Base-by-base conservation (phyloP, 2,797 vertebrate genomes). In the Pseudochaenichthys georgianus region DNA sequence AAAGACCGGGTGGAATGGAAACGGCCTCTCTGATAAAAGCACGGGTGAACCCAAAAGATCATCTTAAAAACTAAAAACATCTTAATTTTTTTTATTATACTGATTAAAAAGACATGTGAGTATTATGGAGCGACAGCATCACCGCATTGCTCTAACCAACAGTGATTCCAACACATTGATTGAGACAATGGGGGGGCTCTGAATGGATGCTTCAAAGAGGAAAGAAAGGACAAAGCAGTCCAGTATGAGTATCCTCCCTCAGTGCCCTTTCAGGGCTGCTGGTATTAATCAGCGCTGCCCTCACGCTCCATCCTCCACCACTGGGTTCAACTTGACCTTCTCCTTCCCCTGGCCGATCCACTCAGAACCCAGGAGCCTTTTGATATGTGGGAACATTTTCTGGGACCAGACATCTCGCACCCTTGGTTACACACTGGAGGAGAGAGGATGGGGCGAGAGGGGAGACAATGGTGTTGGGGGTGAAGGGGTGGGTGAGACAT, bases 311-410 rank as follows among this genome's bases (percentile, higher is more conserved):
- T 84, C 68, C 70, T 84, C 78, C 70, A 64, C 69, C 85, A 74
- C 85, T 81, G 86, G 78, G 83, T 91, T 91, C 89, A 89, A 80
- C 85, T 87, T 92, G 90, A 92, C 91, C 92, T 92, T 90, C 86
- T 87, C 77, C 88, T 89, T 86, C 86, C 82, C 78, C 89, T 81
- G 86, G 83, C 81, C 19, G 65, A 85, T 91, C 85, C 85, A 88
- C 91, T 89, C 84, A 80, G 73, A 84, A 80, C 77, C 89, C 85
- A 70, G 73, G 80, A 87, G 86, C 85, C 85, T 89, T 92, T 91
- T 90, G 86, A 92, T 91, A 87, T 84, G 87, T 85, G 86, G 90
- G 86, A 89, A 93, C 91, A 89, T 90, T 90, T 92, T 92, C 84
- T 89, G 63, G 75, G 82, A 87, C 81, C 84, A 83, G 83, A 82